Evolutionary conservation across 2,888 invertebrate species (phyloP).

Genomic region (Spodoptera littoralis): DNA sequence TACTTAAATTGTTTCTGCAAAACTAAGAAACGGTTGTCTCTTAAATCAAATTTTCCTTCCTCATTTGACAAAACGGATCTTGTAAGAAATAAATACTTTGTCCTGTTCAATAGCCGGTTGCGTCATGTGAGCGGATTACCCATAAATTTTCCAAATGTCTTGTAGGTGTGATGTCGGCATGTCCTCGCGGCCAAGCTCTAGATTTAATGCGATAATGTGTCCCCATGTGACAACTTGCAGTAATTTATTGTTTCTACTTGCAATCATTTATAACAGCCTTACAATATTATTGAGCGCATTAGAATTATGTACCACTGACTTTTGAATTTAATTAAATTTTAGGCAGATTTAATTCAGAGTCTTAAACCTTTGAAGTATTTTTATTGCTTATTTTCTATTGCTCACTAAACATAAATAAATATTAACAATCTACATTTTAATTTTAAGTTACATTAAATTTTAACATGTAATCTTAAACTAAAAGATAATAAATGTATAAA

Average conservation of each 20-base stretch:
- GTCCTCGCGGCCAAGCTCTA: constrained; percentile 27
- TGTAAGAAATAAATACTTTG: too few species aligned
- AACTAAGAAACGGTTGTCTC: too few species aligned
- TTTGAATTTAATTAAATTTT: not conserved
- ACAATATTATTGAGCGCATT: constrained; percentile 15
- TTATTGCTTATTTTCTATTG: too few species aligned
- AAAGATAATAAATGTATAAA: too few species aligned
- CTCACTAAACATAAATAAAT: too few species aligned
- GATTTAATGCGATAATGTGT: constrained; percentile 26
- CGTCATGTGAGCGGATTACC: constrained; percentile 4
- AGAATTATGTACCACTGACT: constrained; percentile 1
- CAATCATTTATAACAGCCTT: constrained; percentile 22
- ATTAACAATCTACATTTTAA: too few species aligned
- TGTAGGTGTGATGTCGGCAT: constrained; percentile 36
- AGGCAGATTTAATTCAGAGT: not conserved
- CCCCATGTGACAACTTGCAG: constrained; percentile 7
- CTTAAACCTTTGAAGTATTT: too few species aligned
- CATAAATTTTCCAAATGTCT: constrained; percentile 30
- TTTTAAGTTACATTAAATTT: too few species aligned
- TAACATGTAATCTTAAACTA: too few species aligned
- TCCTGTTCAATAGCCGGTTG: not conserved
- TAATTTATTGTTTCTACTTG: constrained; percentile 32
- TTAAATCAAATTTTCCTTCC: too few species aligned
- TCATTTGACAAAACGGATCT: too few species aligned
- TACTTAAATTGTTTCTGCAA: too few species aligned